Percentiles rank a stretch among this genome's conserved stretches.
phyloP scores from a whole-genome alignment of 1,140 invertebrate species.

The Zaprionus kolodkinae region DNA sequence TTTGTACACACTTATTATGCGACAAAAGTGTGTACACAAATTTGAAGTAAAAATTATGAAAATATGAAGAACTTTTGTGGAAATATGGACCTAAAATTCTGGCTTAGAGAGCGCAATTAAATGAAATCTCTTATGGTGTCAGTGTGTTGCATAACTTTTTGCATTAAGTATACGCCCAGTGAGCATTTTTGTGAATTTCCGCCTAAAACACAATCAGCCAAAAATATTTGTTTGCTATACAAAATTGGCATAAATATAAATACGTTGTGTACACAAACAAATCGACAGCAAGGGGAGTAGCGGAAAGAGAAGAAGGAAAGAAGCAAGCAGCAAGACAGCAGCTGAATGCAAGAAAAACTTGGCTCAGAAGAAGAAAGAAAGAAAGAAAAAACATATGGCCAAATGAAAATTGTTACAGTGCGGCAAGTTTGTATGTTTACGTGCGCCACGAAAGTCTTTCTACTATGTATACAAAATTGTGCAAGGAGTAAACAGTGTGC shows the following conservation, averaged over 20 bases:
- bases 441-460: not conserved
- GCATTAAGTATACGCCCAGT: slow-evolving; percentile 16
- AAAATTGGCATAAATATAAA: slow-evolving; percentile 38
- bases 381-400: slow-evolving; percentile 1
- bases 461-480: not conserved
- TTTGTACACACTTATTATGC: too few species aligned
- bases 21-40: too few species aligned
- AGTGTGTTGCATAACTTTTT: not conserved
- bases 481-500: slow-evolving; percentile 3
- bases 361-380: slow-evolving; percentile 6
- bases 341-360: slow-evolving; percentile 25
- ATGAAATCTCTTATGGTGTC: too few species aligned
- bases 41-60: too few species aligned
- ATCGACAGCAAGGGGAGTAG: not conserved
- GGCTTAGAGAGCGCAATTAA: too few species aligned
- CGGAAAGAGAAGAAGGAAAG: not conserved
- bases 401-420: slow-evolving; percentile 18
- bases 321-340: slow-evolving; percentile 1
- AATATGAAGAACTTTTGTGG: too few species aligned
- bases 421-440: slow-evolving; percentile 14
- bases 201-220: slow-evolving; percentile 18
- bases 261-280: slow-evolving; percentile 7
- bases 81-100: too few species aligned
- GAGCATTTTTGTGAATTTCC: not conserved
- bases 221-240: slow-evolving; percentile 45